Conservation (phyloP, 1,140 invertebrate genomes). For the Drosophila santomea region DNA sequence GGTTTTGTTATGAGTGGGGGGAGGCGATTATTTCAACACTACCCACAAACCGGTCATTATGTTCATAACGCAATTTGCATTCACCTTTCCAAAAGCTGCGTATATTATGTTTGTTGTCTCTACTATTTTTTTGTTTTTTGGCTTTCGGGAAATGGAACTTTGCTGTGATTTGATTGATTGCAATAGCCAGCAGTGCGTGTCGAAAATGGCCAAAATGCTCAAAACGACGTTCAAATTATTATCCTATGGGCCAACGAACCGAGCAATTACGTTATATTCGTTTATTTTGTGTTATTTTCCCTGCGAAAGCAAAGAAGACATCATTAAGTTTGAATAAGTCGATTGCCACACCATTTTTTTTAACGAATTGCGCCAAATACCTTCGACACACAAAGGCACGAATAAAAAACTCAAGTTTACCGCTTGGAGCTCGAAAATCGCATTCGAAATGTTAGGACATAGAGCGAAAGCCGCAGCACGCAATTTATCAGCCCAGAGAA, state of each 20-base stretch:
- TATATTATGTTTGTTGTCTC: constrained; percentile 31
- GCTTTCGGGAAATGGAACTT: constrained; percentile 66
- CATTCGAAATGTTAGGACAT: constrained; percentile 30
- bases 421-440: constrained; percentile 37
- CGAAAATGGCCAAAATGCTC: constrained; percentile 57
- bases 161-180: constrained; percentile 59
- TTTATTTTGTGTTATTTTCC: constrained; percentile 35
- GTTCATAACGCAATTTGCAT: constrained; percentile 74
- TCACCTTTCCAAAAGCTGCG: constrained; percentile 25
- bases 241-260: constrained; percentile 47
- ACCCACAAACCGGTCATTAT: constrained; percentile 68
- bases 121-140: constrained; percentile 25
- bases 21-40: constrained; percentile 60
- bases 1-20: background rate
- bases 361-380: constrained; percentile 64
- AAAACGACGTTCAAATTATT: constrained; percentile 19
- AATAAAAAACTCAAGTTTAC: constrained; percentile 28
- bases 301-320: constrained; percentile 79
- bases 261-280: constrained; percentile 60
- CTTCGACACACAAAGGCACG: constrained; percentile 12
- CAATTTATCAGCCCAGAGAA: constrained; percentile 53
- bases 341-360: constrained; percentile 75
- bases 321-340: constrained; percentile 75
- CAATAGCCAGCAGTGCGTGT: constrained; percentile 69
- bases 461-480: constrained; percentile 41